These are phyloP conservation scores for Sarcophilus harrisii DNA, from an alignment of 2,797 vertebrate species.

Conservation along the genomic window DNA sequence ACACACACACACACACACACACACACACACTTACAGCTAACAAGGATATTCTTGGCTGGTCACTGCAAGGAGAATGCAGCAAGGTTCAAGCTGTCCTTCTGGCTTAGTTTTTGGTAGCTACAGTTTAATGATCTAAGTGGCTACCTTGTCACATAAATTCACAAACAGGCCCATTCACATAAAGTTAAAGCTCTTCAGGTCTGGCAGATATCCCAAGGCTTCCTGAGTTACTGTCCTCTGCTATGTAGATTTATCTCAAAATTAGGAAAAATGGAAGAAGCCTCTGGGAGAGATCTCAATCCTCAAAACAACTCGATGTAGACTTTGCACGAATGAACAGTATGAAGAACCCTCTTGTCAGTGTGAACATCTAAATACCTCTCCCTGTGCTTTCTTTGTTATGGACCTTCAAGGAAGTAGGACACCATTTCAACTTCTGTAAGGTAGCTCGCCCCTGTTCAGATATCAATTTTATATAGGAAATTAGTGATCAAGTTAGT, in stretches of 20 bases:
- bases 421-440: neutral
- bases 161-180: neutral
- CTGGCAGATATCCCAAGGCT: neutral
- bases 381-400: neutral
- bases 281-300: neutral
- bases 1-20: neutral
- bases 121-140: neutral
- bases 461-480: neutral
- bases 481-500: neutral
- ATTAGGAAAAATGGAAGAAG: neutral
- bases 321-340: neutral
- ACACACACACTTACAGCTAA: too few relatives aligned
- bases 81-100: neutral
- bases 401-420: neutral
- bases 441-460: neutral
- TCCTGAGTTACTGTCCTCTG: neutral
- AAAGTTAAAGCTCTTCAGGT: neutral
- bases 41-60: neutral
- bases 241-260: neutral
- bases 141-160: neutral
- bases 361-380: neutral
- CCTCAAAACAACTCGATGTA: neutral
- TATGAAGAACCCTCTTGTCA: neutral
- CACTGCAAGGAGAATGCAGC: neutral
- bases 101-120: neutral